A percentile compares a stretch with the other conserved stretches of the same genome.
Evolutionary conservation across 1,140 invertebrate species (phyloP).

Genomic region (Neodiprion pinetum): DNA sequence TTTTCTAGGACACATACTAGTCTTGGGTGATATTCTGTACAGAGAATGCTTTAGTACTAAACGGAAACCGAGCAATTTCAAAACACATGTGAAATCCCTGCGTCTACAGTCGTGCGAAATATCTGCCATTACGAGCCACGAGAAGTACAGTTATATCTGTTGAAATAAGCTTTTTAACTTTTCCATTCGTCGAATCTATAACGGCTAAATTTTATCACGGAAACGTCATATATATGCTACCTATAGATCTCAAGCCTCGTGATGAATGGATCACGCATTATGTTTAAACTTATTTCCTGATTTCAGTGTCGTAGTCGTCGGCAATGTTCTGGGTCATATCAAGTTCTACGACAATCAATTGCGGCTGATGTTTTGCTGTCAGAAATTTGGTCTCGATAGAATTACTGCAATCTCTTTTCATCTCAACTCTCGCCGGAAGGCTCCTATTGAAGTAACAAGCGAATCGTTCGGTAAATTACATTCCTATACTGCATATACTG

Average conservation of each 20-base stretch:
- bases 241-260: not conserved
- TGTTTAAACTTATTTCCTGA: slow-evolving; percentile 20
- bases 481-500: not conserved
- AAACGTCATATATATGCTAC: not conserved
- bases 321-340: slow-evolving; percentile 60
- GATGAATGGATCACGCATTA: not conserved
- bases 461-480: slow-evolving; percentile 1
- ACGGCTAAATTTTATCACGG: not conserved
- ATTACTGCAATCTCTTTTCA: slow-evolving; percentile 63
- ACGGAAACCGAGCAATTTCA: slow-evolving; percentile 14
- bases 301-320: slow-evolving; percentile 60
- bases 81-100: slow-evolving; percentile 34
- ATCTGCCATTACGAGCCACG: slow-evolving; percentile 30
- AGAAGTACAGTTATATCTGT: slow-evolving; percentile 31
- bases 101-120: slow-evolving; percentile 36
- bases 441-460: not conserved
- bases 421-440: slow-evolving; percentile 34
- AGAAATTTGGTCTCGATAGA: slow-evolving; percentile 55
- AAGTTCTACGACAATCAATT: slow-evolving; percentile 65
- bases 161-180: not conserved
- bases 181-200: slow-evolving; percentile 8
- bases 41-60: not conserved
- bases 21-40: slow-evolving; percentile 29
- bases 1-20: slow-evolving; percentile 33
- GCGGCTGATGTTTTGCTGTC: slow-evolving; percentile 64